phyloP scores from a whole-genome alignment of 2,113 vertebrate genomes.

The Muntiacus muntjak region DNA sequence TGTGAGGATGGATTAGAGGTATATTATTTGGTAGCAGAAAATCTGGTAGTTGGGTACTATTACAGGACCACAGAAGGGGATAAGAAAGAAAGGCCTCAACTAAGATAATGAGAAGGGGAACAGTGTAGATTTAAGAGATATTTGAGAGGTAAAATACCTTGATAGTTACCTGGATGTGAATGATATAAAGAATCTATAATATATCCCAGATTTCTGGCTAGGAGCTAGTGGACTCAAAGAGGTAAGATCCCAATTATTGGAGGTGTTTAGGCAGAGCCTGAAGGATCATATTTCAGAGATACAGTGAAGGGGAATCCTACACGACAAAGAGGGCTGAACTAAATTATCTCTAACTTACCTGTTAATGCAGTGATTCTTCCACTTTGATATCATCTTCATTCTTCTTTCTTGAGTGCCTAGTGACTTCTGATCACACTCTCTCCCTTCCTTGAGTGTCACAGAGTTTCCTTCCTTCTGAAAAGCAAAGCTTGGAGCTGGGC shows the following conservation, averaged over 20 bases:
- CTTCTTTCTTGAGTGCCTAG: background rate
- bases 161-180: background rate
- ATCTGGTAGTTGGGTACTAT: background rate
- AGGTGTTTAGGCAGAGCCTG: background rate
- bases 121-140: background rate
- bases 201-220: background rate
- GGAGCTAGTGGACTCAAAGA: background rate
- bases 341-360: background rate
- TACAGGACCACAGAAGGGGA: background rate
- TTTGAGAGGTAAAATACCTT: background rate
- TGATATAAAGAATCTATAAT: background rate
- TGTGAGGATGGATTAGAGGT: background rate
- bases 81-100: background rate
- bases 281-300: background rate
- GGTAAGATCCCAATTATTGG: background rate
- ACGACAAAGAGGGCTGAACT: background rate
- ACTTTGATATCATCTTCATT: background rate
- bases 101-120: background rate
- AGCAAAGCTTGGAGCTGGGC: background rate
- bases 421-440: background rate
- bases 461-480: constrained; percentile 12
- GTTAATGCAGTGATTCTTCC: background rate
- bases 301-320: background rate
- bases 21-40: background rate
- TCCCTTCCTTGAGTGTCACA: background rate